phyloP scores from a whole-genome alignment of 2,888 invertebrate genomes.

The Scaeva pyrastri region DNA sequence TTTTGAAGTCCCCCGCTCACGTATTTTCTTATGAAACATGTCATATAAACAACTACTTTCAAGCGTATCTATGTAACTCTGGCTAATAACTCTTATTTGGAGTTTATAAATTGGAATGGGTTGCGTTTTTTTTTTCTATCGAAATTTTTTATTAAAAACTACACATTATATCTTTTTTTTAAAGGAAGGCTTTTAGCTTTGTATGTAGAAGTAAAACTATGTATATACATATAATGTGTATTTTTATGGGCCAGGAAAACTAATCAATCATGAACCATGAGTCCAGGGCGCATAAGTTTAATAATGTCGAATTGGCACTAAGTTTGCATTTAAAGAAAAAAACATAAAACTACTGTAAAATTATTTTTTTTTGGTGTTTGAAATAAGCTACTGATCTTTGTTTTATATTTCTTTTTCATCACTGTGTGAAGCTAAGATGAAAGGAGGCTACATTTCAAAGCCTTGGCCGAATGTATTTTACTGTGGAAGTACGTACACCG shows the following conservation, averaged over 20 bases:
- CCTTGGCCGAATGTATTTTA: conserved; percentile 10
- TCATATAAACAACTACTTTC: no score
- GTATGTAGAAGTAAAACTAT: no score
- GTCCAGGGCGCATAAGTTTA: not conserved
- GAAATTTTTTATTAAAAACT: no score
- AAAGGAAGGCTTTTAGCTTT: no score
- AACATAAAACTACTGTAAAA: no score
- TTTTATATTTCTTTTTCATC: not conserved
- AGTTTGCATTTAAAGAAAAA: no score
- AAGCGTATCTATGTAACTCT: conserved; percentile 50
- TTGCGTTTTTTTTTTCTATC: not conserved
- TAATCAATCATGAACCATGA: no score
- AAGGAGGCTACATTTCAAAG: conserved; percentile 40
- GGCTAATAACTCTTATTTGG: conserved; percentile 62
- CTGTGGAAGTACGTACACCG: conserved; percentile 27
- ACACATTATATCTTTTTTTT: no score
- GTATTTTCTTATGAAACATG: conserved; percentile 38
- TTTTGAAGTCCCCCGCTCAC: conserved; percentile 24
- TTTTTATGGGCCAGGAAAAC: no score
- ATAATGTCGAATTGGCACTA: not conserved
- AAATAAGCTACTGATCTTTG: conserved; percentile 1
- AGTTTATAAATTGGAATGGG: conserved; percentile 51
- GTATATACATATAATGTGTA: no score
- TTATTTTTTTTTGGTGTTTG: not conserved
- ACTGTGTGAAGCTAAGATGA: not conserved